Evolutionary conservation across 64 coral and sea anemone species (phyloP), one percentile per base, ranked within the genome.

Genomic region (Platygyra sinensis): DNA sequence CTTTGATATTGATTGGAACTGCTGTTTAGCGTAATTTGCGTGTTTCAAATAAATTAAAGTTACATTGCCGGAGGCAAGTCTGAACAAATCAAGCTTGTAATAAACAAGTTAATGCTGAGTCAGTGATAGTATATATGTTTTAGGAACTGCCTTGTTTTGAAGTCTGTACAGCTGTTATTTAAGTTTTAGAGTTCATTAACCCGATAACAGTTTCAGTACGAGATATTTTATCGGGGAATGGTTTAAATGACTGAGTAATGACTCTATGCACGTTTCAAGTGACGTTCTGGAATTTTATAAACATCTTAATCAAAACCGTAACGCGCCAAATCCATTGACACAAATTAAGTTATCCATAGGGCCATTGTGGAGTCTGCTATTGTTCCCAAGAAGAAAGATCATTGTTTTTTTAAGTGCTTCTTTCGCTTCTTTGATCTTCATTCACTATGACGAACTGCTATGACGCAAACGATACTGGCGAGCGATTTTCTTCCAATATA

Each of bases 401-500:
- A 85, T 85, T 71, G 81, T 81, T 60, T 59, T 38, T 32, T 82
- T 42, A 73, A 67, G 72, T 73, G 11, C 29, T 24, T 67, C 39
- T 83, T 85, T 38, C 33, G n/a, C 38, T 69, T 69, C 65, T 27
- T 27, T 25, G n/a, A 22, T 27, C 22, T 27, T 69, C 25, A 69
- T 25, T 29, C 9, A 11, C 7, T 46, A 46, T 69, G 65, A 69
- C 65, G 25, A 69, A 69, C 65, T 20, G 65, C n/a, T 28, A 65
- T 85, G 81, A 85, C 81, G 81, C 63, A 85, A 71, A 85, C 50
- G 62, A 22, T 71, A 50, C 62, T 10, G 39, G 32, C 71, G 39
- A 85, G 39, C 12, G 63, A 71, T 42, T 85, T 50, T 51, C 18
- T 39, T 13, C 24, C 38, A 38, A 83, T 19, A 65, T 24, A 51